Base-by-base conservation (phyloP, 2,797 vertebrate genomes). In the Okamejei kenojei region DNA sequence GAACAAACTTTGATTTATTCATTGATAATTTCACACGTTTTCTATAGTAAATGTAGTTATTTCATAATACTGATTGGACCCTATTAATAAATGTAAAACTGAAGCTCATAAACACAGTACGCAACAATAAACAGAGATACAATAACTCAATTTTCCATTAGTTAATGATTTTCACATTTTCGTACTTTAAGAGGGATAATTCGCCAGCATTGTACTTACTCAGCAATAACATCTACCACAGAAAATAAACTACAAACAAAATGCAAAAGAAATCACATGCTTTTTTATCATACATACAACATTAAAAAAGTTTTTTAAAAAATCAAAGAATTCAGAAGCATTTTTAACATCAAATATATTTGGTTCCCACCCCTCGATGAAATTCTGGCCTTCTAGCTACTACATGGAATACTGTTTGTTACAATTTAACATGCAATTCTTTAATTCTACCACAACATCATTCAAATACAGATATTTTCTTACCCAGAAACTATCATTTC, bases 401-500 rank as follows among this genome's bases (percentile, higher is more conserved):
- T 76, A 21, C 23, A 5, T 26, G 11, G 23, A 11, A 74, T n/a
- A 23, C 45, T 54, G 45, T 54, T 54, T 11, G 38, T 76, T n/a
- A 91, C 4, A n/a, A 68, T 54, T 91, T 54, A 54, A n/a, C 21
- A 4, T 23, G 26, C 9, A 17, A 71, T 38, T 91, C 29, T 32
- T 90, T 26, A 92, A 29, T 17, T 76, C 23, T 29, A 29, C 71
- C 29, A 71, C 26, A 92, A 74, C 0, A 45, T 58, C 73, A 63
- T 32, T 90, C n/a, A 90, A 65, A 68, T 90, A 32, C 61, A 71
- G 35, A 74, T 74, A 54, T 76, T 74, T 92, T 74, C 96, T 98
- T 96, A 99, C 98, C 99, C 98, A 0, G 98, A 98, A 93, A 99
- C 94, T 90, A 98, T 97, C 1, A 98, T 97, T 15, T 96, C 96